phyloP scores from a whole-genome alignment of 2,888 invertebrate genomes.

The Caradrina clavipalpis region DNA sequence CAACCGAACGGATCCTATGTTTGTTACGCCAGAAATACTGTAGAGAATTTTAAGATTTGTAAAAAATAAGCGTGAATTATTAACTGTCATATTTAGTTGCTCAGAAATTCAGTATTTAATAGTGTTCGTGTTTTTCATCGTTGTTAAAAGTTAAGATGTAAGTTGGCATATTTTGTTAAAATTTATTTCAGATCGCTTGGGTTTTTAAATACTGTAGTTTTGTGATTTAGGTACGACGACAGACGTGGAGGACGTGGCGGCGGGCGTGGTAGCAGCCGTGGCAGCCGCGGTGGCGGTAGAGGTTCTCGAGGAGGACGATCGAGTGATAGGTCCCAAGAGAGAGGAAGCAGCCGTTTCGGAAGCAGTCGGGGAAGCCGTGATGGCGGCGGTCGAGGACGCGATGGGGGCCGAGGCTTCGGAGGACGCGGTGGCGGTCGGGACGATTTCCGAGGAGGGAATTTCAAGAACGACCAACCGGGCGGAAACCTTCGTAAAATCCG shows the following conservation, averaged over 20 bases:
- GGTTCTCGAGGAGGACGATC: constrained; percentile 81
- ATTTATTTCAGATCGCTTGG: constrained; percentile 34
- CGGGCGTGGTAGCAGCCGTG: constrained; percentile 71
- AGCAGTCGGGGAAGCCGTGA: constrained; percentile 75
- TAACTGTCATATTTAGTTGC: constrained; percentile 11
- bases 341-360: constrained; percentile 80
- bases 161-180: constrained; percentile 64
- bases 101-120: constrained; percentile 27
- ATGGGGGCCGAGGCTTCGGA: constrained; percentile 79
- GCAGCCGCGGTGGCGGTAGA: constrained; percentile 76
- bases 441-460: constrained; percentile 81
- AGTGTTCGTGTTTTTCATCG: constrained; percentile 38
- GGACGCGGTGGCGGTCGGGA: constrained; percentile 84
- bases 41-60: constrained; percentile 10
- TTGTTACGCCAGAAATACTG: constrained; percentile 34
- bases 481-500: constrained; percentile 95
- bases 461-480: constrained; percentile 94
- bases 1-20: constrained; percentile 11
- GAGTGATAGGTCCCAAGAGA: constrained; percentile 86
- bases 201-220: constrained; percentile 37
- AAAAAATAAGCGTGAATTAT: constrained; percentile 24
- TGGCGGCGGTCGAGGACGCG: constrained; percentile 73
- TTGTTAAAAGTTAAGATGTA: constrained; percentile 71
- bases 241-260: constrained; percentile 87
- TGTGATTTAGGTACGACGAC: constrained; percentile 87